phyloP scores from a whole-genome alignment of 2,113 vertebrate species.

The Halichoeres trimaculatus region DNA sequence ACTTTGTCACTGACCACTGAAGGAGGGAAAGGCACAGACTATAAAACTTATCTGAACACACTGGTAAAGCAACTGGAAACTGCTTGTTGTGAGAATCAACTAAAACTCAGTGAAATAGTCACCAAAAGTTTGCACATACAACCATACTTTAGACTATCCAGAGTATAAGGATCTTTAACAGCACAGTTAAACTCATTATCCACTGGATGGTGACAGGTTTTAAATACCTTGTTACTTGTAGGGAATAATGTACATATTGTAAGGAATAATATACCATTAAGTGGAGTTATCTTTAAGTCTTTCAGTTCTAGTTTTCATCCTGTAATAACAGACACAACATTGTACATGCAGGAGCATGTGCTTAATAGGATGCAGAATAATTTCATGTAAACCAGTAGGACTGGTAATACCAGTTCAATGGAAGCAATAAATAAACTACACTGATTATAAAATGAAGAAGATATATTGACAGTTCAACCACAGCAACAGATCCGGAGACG shows the following conservation, averaged over 20 bases:
- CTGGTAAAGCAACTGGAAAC: not conserved
- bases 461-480: not conserved
- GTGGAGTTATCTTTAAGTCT: not conserved
- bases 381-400: too few relatives aligned
- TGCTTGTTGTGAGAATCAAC: conserved; percentile 41
- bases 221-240: not conserved
- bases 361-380: too few relatives aligned
- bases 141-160: too few relatives aligned
- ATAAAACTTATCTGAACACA: conserved; percentile 9
- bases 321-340: not conserved
- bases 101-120: conserved; percentile 1
- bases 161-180: too few relatives aligned
- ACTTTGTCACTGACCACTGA: conserved; percentile 51
- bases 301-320: not conserved
- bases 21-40: conserved; percentile 16
- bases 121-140: too few relatives aligned
- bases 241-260: not conserved
- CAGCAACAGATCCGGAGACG: too few relatives aligned
- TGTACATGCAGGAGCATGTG: not conserved
- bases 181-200: too few relatives aligned
- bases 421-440: not conserved
- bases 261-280: not conserved
- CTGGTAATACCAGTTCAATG: too few relatives aligned
- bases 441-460: not conserved
- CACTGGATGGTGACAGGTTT: not conserved